A percentile compares a stretch with the other conserved stretches of the same genome.
Evolutionary conservation across 2,113 vertebrate genomes (phyloP).

Genomic region (Rallus limicola): DNA sequence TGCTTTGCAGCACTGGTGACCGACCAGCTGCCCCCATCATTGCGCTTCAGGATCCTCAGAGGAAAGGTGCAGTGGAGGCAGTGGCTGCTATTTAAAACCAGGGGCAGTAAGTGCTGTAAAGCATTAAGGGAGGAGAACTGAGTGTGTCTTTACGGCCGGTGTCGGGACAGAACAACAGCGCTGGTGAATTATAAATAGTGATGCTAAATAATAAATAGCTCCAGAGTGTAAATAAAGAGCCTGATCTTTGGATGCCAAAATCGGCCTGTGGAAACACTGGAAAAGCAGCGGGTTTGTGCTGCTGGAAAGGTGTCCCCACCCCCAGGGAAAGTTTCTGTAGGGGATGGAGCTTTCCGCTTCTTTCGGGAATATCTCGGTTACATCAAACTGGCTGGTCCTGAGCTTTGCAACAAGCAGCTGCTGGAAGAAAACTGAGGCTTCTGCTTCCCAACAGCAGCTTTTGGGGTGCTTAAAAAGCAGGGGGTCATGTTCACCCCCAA

Average conservation of each 20-base stretch:
- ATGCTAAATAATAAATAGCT: constrained; percentile 37
- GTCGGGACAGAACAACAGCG: background rate
- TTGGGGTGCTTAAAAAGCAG: background rate
- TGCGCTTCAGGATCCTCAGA: background rate
- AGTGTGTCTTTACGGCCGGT: background rate
- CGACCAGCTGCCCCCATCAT: background rate
- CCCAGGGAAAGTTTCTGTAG: fast-evolving
- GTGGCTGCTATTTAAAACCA: too few relatives aligned
- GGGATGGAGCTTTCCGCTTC: background rate
- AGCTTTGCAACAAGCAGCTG: too few relatives aligned
- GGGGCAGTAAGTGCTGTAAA: background rate
- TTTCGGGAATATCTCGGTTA: background rate
- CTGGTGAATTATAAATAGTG: constrained; percentile 13
- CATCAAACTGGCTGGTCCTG: background rate
- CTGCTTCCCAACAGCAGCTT: background rate
- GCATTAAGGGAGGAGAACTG: background rate
- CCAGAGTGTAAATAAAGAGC: background rate
- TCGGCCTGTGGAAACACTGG: background rate
- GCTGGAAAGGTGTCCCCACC: background rate
- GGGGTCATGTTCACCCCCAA: background rate
- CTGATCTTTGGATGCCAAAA: background rate
- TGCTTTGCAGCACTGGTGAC: background rate
- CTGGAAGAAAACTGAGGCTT: background rate
- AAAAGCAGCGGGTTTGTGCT: fast-evolving
- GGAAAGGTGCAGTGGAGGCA: background rate